Conservation (phyloP, 2,797 vertebrate species). For the Tympanoctomys barrerae region DNA sequence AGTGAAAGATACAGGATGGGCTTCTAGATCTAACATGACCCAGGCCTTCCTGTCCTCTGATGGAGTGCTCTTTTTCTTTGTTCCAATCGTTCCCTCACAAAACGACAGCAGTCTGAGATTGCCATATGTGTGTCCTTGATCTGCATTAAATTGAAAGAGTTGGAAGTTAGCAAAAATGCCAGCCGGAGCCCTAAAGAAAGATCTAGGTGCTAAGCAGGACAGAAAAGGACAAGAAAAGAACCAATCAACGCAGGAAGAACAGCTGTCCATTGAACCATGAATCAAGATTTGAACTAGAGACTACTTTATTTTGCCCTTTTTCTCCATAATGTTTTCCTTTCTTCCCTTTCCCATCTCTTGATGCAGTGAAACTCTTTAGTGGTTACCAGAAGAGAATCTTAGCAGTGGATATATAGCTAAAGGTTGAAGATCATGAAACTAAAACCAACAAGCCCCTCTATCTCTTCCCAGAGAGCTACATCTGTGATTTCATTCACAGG, state of each 20-base stretch:
- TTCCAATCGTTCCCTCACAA: not conserved
- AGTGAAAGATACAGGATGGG: not conserved
- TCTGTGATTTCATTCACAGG: not conserved
- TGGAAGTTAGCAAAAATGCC: not conserved
- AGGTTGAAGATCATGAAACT: not conserved
- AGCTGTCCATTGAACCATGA: not conserved
- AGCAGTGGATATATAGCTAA: not conserved
- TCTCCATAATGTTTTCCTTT: not conserved
- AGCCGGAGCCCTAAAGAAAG: slow-evolving; percentile 53
- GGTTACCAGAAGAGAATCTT: slow-evolving; percentile 20
- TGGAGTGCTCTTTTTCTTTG: not conserved
- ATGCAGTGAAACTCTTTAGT: not conserved
- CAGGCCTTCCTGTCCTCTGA: not conserved
- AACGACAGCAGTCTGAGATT: not conserved
- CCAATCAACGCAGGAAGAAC: not conserved
- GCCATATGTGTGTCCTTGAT: slow-evolving; percentile 20
- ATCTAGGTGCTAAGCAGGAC: slow-evolving; percentile 44
- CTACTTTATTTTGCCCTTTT: not conserved
- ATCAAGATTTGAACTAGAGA: not conserved
- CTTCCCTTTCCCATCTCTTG: not conserved
- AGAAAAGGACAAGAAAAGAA: slow-evolving; percentile 59
- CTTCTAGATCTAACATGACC: not conserved
- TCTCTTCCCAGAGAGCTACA: not conserved
- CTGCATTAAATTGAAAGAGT: slow-evolving; percentile 44
- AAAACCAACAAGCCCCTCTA: not conserved